Conservation (phyloP, 2,888 invertebrate genomes). For the Caradrina clavipalpis region DNA sequence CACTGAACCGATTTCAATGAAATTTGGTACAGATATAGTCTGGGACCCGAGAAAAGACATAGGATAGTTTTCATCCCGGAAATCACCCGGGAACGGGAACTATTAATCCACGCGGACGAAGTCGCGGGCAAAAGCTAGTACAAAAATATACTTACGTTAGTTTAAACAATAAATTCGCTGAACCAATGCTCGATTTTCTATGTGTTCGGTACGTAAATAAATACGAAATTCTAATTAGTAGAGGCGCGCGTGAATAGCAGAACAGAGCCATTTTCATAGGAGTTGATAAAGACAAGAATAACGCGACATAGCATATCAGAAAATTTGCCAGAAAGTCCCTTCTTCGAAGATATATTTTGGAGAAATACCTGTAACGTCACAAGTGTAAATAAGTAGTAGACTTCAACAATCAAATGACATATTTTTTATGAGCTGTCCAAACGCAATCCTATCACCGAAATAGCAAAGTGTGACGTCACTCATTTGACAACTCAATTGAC, state of each 20-base stretch:
- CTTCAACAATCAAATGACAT: too few relatives aligned
- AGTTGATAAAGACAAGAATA: conserved; percentile 70
- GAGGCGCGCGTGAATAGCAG: conserved; percentile 82
- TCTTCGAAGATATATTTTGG: conserved; percentile 78
- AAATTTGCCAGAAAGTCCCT: conserved; percentile 85
- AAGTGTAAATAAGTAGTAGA: not conserved
- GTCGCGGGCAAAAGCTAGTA: too few relatives aligned
- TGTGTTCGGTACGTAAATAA: conserved; percentile 84
- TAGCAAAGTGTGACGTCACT: too few relatives aligned
- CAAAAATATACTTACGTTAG: conserved; percentile 78
- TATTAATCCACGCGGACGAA: too few relatives aligned
- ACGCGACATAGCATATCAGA: conserved; percentile 81
- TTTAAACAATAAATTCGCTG: conserved; percentile 85
- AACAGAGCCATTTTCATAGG: conserved; percentile 75
- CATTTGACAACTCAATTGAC: too few relatives aligned
- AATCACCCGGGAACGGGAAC: too few relatives aligned
- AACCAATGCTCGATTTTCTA: conserved; percentile 83
- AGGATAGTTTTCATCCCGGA: too few relatives aligned
- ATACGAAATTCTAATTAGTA: conserved; percentile 84
- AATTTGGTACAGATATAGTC: too few relatives aligned
- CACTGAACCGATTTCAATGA: too few relatives aligned
- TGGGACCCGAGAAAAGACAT: too few relatives aligned
- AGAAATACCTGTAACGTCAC: conserved; percentile 83
- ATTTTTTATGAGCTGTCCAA: too few relatives aligned
- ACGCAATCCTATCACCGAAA: too few relatives aligned